A percentile compares a stretch with the other conserved stretches of the same genome.
Conservation (phyloP, 1,140 invertebrate species). For the Aradophagus sp. region DNA sequence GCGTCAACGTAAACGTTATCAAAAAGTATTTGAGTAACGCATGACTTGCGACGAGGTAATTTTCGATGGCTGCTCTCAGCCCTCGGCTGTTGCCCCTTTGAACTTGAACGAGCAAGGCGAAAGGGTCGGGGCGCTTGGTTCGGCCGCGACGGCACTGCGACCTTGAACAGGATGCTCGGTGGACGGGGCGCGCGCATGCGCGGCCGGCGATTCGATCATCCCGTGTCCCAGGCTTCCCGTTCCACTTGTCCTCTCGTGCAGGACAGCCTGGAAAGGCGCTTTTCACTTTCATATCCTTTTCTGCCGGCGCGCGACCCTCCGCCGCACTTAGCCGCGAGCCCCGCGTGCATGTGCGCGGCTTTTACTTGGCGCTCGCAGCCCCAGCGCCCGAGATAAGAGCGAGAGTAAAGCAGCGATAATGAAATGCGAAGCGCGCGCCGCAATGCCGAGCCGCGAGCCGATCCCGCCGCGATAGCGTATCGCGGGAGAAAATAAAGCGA, state of each 20-base stretch:
- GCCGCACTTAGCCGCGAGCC: slow-evolving; percentile 20
- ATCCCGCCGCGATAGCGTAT: slow-evolving; percentile 26
- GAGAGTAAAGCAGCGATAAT: slow-evolving; percentile 54
- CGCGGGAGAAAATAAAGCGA: slow-evolving; percentile 3
- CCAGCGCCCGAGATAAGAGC: slow-evolving; percentile 58
- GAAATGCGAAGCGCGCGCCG: slow-evolving; percentile 41
- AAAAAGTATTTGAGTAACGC: too few relatives aligned
- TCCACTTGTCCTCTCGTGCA: slow-evolving; percentile 56
- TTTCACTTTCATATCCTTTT: slow-evolving; percentile 71
- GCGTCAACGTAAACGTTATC: too few relatives aligned
- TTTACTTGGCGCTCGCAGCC: slow-evolving; percentile 43
- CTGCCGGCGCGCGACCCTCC: slow-evolving; percentile 56
- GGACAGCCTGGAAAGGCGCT: slow-evolving; percentile 68
- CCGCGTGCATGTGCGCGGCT: slow-evolving; percentile 22
- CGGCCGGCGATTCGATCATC: slow-evolving; percentile 63
- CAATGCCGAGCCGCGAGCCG: slow-evolving; percentile 17
- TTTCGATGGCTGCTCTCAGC: too few relatives aligned
- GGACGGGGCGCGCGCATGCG: slow-evolving; percentile 59
- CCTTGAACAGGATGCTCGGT: slow-evolving; percentile 66
- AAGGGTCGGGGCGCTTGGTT: background rate
- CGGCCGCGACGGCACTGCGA: slow-evolving; percentile 58
- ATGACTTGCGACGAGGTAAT: too few relatives aligned
- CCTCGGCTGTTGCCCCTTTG: too few relatives aligned
- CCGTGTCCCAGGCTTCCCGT: slow-evolving; percentile 58
- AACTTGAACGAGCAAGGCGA: too few relatives aligned